A percentile compares a stretch with the other conserved stretches of the same genome.
phyloP scores from a whole-genome alignment of 1,140 invertebrate genomes.

The Achroia grisella region DNA sequence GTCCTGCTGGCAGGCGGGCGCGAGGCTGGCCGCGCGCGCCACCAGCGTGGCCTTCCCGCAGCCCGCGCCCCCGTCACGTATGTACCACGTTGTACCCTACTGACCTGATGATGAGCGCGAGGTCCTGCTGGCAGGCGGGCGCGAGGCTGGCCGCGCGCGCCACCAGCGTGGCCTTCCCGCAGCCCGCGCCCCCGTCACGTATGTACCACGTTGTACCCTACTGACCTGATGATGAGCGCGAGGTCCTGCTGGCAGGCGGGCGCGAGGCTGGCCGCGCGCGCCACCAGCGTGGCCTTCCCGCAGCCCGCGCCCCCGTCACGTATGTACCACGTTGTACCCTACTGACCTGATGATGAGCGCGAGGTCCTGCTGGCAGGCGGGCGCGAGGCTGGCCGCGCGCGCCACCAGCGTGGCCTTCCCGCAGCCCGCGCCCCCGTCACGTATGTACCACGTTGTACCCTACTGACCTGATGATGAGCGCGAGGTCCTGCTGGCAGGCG shows the following conservation, averaged over 20 bases:
- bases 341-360: slow-evolving; percentile 51
- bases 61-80: slow-evolving; percentile 82
- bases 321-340: too few relatives aligned
- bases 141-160: slow-evolving; percentile 77
- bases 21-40: slow-evolving; percentile 76
- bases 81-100: too few relatives aligned
- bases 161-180: slow-evolving; percentile 86
- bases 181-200: slow-evolving; percentile 82
- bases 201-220: too few relatives aligned
- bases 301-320: too few relatives aligned
- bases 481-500: too few relatives aligned
- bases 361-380: slow-evolving; percentile 79
- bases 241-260: too few relatives aligned
- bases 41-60: slow-evolving; percentile 87
- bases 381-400: slow-evolving; percentile 75
- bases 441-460: too few relatives aligned
- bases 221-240: too few relatives aligned
- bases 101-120: slow-evolving; percentile 58
- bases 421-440: slow-evolving; percentile 81
- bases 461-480: too few relatives aligned
- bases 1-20: slow-evolving; percentile 79
- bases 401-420: slow-evolving; percentile 87
- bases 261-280: too few relatives aligned
- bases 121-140: slow-evolving; percentile 79
- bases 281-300: too few relatives aligned